Evolutionary conservation across 2,888 invertebrate species (phyloP).

Genomic region (Ormyrus labotus): DNA sequence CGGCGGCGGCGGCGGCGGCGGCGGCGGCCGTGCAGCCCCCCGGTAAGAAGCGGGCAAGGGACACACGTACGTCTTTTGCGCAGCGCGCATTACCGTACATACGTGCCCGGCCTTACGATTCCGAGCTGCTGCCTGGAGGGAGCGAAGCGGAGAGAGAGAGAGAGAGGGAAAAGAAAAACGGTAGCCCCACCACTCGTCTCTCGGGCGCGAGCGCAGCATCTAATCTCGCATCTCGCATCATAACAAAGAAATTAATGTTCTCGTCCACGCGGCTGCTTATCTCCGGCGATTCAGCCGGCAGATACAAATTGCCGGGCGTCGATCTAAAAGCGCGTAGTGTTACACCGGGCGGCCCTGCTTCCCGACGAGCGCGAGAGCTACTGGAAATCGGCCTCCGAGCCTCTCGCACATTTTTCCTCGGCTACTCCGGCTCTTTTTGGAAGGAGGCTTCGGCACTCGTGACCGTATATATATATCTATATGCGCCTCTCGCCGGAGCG

Average conservation of each 20-base stretch:
- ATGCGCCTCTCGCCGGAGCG: not conserved
- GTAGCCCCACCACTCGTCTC: constrained; percentile 48
- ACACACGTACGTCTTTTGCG: not conserved
- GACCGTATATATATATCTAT: constrained; percentile 7
- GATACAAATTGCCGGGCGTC: constrained; percentile 60
- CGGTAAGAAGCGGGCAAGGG: not conserved
- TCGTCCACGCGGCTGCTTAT: constrained; percentile 55
- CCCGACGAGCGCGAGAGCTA: too few species aligned
- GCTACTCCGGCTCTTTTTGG: too few species aligned
- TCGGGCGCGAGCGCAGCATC: constrained; percentile 24
- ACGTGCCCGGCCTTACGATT: constrained; percentile 29
- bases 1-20: too few species aligned
- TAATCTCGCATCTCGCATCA: constrained; percentile 60
- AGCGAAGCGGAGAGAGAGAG: constrained; percentile 36
- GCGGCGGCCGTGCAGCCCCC: too few species aligned
- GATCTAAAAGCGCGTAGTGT: constrained; percentile 59
- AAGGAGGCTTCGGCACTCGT: too few species aligned
- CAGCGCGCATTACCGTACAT: not conserved
- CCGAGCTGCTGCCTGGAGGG: not conserved
- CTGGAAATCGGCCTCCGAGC: too few species aligned
- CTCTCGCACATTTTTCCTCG: too few species aligned
- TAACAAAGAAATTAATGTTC: constrained; percentile 62
- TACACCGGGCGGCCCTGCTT: constrained; percentile 24
- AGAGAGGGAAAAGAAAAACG: constrained; percentile 55
- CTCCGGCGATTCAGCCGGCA: constrained; percentile 54